Conservation (phyloP, 2,113 vertebrate species). For the Macaca fascicularis region DNA sequence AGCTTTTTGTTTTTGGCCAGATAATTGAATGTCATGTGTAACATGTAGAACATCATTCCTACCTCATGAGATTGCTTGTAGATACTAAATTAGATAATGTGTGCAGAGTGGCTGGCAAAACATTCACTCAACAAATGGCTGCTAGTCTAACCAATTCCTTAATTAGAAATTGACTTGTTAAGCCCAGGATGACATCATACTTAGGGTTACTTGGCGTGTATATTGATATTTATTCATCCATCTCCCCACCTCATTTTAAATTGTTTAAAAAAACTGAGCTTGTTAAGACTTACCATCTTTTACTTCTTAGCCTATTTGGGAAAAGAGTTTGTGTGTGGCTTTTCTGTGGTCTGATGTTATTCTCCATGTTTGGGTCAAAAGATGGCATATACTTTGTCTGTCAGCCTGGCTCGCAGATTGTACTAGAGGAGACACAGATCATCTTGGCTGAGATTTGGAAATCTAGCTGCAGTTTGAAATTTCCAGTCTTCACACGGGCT, state of each 20-base stretch:
- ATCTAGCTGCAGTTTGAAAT: neutral
- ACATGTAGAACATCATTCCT: neutral
- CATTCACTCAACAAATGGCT: neutral
- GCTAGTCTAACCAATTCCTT: neutral
- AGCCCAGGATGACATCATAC: neutral
- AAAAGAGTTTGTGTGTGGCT: neutral
- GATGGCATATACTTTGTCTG: neutral
- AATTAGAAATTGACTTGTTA: neutral
- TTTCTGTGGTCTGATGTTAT: neutral
- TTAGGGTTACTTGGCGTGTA: neutral
- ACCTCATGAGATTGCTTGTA: neutral
- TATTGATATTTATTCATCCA: neutral
- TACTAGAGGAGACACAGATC: neutral
- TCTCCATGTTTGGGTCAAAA: neutral
- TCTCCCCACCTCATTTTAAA: neutral
- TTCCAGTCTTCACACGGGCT: neutral
- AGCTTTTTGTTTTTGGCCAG: neutral
- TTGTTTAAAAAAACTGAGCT: neutral
- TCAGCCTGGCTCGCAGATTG: neutral
- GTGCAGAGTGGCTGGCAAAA: neutral
- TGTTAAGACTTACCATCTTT: neutral
- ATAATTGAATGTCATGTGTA: neutral
- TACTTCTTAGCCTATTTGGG: neutral
- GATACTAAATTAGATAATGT: neutral
- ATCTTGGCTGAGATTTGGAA: neutral